Conservation (phyloP, 1,140 invertebrate genomes). For the Ctenoplectra terminalis region DNA sequence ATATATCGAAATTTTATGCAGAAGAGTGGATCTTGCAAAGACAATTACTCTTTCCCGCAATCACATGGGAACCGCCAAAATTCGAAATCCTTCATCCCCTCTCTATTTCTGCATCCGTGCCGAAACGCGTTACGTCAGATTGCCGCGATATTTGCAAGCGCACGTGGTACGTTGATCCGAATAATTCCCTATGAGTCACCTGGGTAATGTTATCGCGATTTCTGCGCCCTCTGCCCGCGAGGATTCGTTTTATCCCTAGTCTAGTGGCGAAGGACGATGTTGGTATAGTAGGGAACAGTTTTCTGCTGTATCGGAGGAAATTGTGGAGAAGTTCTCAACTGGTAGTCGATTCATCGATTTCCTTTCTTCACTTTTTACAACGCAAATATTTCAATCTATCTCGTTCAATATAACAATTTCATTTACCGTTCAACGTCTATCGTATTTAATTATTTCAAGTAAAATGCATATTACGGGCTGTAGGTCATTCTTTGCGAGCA, state of each 20-base stretch:
- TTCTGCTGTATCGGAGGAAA: not conserved
- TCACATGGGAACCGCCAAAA: no score
- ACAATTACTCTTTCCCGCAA: no score
- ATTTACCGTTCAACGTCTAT: not conserved
- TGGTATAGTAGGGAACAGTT: conserved; percentile 47
- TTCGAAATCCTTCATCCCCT: no score
- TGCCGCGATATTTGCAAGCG: conserved; percentile 23
- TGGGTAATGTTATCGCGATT: not conserved
- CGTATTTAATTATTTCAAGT: no score
- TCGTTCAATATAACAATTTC: not conserved
- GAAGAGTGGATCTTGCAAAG: no score
- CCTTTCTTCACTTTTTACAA: not conserved
- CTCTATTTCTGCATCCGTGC: no score
- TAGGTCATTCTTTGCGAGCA: conserved; percentile 15
- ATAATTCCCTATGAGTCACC: conserved; percentile 22
- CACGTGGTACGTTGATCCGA: conserved; percentile 56
- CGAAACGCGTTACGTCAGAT: not conserved
- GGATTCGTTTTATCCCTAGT: conserved; percentile 5
- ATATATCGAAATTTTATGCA: no score
- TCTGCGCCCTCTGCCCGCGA: conserved; percentile 32
- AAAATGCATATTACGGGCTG: not conserved
- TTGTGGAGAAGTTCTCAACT: not conserved
- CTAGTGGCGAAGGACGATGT: not conserved
- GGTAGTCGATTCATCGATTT: not conserved
- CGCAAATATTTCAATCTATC: not conserved